Conservation (phyloP, 2,888 invertebrate genomes). For the Lasius platythorax region DNA sequence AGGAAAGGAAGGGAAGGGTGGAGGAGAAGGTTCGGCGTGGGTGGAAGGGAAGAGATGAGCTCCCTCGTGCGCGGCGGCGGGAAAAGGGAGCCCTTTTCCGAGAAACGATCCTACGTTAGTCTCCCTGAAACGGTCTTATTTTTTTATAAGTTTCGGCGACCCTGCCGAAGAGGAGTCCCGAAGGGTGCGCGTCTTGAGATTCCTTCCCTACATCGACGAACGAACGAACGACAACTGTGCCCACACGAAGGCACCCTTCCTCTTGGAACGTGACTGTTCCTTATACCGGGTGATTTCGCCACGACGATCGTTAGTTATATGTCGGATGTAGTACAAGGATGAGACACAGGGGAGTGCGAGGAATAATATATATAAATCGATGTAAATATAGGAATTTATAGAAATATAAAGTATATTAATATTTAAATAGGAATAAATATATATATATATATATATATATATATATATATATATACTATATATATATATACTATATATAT, state of each 20-base stretch:
- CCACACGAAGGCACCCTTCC: conserved; percentile 28
- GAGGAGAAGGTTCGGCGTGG: conserved; percentile 8
- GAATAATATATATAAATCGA: neutral
- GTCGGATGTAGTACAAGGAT: neutral
- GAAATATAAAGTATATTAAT: neutral
- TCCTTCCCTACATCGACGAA: conserved; percentile 54
- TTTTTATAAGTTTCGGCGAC: conserved; percentile 64
- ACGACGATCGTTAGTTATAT: conserved; percentile 28
- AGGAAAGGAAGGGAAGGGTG: neutral
- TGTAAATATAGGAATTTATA: neutral
- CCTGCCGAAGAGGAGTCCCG: conserved; percentile 41
- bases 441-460: neutral
- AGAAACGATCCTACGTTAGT: conserved; percentile 42
- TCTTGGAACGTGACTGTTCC: conserved; percentile 44
- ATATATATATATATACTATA: neutral
- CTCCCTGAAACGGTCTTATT: conserved; percentile 51
- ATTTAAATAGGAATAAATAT: neutral
- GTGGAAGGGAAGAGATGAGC: conserved; percentile 42
- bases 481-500: neutral
- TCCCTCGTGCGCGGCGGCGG: conserved; percentile 6
- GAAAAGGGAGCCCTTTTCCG: conserved; percentile 30
- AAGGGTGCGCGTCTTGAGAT: conserved; percentile 66
- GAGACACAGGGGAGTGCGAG: neutral
- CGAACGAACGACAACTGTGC: conserved; percentile 55
- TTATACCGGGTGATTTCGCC: conserved; percentile 42